phyloP scores from a whole-genome alignment of 2,797 vertebrate species.

The Onychomys torridus region DNA sequence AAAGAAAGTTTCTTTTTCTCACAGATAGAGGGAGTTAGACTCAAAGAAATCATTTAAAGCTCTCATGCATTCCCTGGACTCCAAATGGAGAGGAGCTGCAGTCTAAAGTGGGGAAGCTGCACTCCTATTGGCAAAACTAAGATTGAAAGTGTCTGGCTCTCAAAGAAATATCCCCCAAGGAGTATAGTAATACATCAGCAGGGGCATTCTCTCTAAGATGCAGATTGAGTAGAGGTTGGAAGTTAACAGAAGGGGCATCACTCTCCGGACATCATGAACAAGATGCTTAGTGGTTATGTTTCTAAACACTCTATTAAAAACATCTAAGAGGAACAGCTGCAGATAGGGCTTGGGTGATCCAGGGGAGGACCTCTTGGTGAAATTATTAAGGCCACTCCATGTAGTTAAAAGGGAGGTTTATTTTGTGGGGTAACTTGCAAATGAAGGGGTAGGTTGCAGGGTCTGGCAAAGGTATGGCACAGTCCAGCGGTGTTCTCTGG shows the following conservation, averaged over 20 bases:
- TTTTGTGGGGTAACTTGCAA: no score
- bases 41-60: background rate
- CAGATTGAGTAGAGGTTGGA: background rate
- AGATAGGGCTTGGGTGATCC: background rate
- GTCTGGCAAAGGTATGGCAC: no score
- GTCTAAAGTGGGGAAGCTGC: background rate
- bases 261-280: background rate
- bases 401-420: no score
- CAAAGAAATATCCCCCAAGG: background rate
- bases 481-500: no score
- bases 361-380: background rate
- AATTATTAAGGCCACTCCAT: no score
- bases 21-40: background rate
- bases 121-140: background rate
- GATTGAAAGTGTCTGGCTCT: background rate
- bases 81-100: background rate
- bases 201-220: background rate
- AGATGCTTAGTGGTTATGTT: background rate
- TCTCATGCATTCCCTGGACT: background rate
- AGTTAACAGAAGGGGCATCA: background rate
- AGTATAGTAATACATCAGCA: background rate
- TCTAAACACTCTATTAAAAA: background rate
- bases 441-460: no score
- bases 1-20: background rate
- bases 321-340: no score